These are phyloP conservation scores for Chauna torquata DNA, from an alignment of 2,113 vertebrate species.

Conservation along the genomic window DNA sequence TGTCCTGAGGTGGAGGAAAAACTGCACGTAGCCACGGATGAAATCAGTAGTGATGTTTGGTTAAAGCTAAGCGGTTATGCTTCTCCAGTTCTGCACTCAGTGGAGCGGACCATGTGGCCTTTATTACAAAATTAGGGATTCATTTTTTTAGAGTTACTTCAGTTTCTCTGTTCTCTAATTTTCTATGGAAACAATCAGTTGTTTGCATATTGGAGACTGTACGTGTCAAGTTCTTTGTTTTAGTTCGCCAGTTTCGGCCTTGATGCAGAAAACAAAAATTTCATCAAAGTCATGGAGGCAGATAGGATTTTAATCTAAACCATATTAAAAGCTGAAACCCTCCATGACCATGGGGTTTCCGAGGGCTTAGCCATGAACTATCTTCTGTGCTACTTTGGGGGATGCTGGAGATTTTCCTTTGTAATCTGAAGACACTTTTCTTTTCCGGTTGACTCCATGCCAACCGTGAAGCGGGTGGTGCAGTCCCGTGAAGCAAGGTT, in stretches of 20 bases:
- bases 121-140: slow-evolving; percentile 40
- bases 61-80: background rate
- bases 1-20: background rate
- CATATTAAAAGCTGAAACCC: background rate
- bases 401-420: background rate
- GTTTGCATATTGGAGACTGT: background rate
- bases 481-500: fast-evolving
- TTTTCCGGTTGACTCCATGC: background rate
- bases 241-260: background rate
- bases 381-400: background rate
- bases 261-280: background rate
- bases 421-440: background rate
- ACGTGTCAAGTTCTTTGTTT: slow-evolving; percentile 27
- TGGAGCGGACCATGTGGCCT: background rate
- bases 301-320: slow-evolving; percentile 47
- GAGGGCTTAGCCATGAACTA: background rate
- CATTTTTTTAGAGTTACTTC: slow-evolving; percentile 13
- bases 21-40: background rate
- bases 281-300: background rate
- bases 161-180: background rate
- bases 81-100: background rate
- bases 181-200: slow-evolving; percentile 33
- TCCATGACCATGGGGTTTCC: background rate
- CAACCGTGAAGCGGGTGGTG: background rate
- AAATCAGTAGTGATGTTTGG: background rate